Evolutionary conservation across 2,888 invertebrate genomes (phyloP), one percentile per base, ranked within the genome.

Genomic region (Andrena fulva): DNA sequence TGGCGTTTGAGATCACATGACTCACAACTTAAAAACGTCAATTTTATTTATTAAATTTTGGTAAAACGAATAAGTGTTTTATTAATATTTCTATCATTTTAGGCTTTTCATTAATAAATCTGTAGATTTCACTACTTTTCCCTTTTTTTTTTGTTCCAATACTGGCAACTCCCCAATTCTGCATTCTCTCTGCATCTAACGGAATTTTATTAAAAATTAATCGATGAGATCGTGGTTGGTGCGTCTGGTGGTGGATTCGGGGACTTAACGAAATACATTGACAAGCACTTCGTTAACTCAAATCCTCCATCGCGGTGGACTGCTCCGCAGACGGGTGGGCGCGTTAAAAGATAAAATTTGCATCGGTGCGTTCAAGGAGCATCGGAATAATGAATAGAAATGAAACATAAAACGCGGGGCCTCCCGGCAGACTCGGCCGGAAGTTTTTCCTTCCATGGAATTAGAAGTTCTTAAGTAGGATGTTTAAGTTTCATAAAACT

Each of bases 301-400:
- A 62, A 77, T 86, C 62, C 78, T 56, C 35, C 60, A 59, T 64
- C 48, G 33, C n/a, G 20, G 33, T 33, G 42, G 24, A 42, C 63
- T 73, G 60, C 42, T 79, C 24, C 5, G 33, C 31, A 16, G 42
- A 42, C 42, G 1, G 27, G 27, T 29, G 63, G 64, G 1, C 78
- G 64, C 69, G 79, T 69, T 64, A 80, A 79, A 64, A 79, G 79
- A 78, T 79, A 63, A 79, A 71, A 80, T 80, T 80, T 80, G 80
- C 80, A 80, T 80, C 52, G 80, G 66, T 52, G 80, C 60, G 71
- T 62, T 52, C 52, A 71, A 80, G 50, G 62, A 52, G 80, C 71
- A 80, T 80, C 20, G 64, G 80, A 80, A 80, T 80, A 80, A 80
- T 80, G 80, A 80, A 80, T 80, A 66, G 80, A 80, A 80, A 80